Conservation (phyloP, 2,888 invertebrate genomes). For the Campoletis raptor region DNA sequence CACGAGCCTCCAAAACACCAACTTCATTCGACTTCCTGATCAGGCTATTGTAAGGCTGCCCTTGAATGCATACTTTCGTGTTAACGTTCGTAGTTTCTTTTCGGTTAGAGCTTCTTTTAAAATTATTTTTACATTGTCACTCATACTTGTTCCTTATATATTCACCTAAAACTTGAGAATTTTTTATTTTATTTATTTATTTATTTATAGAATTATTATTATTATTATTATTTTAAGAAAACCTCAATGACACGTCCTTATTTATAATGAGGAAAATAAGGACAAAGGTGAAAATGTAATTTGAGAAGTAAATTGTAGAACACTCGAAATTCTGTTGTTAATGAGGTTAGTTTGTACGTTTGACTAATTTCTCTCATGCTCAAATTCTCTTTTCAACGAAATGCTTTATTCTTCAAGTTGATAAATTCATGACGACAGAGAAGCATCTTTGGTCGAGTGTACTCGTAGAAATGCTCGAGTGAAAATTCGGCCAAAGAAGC, state of each 20-base stretch:
- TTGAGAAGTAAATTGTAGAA: neutral
- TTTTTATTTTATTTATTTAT: neutral
- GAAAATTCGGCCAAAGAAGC: conserved; percentile 12
- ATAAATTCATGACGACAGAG: neutral
- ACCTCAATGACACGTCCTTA: neutral
- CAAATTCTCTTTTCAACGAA: neutral
- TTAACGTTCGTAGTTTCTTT: too few relatives aligned
- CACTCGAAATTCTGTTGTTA: conserved; percentile 9
- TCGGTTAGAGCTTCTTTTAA: too few relatives aligned
- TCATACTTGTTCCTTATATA: too few relatives aligned
- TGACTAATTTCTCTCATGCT: conserved; percentile 6
- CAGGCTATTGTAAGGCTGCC: too few relatives aligned
- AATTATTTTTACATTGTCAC: too few relatives aligned
- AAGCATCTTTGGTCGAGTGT: conserved; percentile 34
- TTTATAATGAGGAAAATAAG: neutral
- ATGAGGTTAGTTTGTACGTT: neutral
- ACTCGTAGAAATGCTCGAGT: conserved; percentile 31
- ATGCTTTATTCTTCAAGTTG: conserved; percentile 8
- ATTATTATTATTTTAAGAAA: neutral
- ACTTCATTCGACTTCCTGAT: too few relatives aligned
- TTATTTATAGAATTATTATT: too few relatives aligned
- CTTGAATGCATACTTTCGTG: too few relatives aligned
- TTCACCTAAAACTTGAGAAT: neutral
- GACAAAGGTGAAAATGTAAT: neutral
- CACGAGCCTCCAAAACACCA: too few relatives aligned